A percentile compares a stretch with the other conserved stretches of the same genome.
These are phyloP conservation scores for Dyspetes luteomarginatus DNA, from an alignment of 2,888 invertebrate genomes.

Conservation along the genomic window DNA sequence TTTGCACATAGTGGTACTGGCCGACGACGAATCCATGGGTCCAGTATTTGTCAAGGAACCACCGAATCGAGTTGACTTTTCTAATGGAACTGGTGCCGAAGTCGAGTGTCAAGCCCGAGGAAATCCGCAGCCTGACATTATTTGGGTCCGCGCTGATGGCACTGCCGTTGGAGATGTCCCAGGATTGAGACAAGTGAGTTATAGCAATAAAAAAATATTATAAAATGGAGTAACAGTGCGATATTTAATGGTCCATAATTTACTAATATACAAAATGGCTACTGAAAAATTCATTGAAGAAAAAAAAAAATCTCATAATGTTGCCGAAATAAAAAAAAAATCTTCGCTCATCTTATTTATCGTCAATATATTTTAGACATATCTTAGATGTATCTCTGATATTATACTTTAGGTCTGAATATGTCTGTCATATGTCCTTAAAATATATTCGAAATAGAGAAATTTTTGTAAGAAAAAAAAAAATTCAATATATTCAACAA, in stretches of 20 bases:
- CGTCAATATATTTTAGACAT: too few relatives aligned
- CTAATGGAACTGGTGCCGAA: constrained; percentile 96
- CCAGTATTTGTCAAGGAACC: constrained; percentile 97
- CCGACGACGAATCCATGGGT: constrained; percentile 92
- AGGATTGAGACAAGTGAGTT: constrained; percentile 90
- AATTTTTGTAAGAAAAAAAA: too few relatives aligned
- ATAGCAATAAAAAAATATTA: not conserved
- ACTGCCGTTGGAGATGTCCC: constrained; percentile 96
- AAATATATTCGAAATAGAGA: too few relatives aligned
- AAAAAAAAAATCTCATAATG: too few relatives aligned
- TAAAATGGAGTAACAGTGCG: not conserved
- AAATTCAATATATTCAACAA: too few relatives aligned
- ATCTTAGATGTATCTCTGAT: too few relatives aligned
- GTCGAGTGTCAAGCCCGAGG: constrained; percentile 97
- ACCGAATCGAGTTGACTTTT: constrained; percentile 95
- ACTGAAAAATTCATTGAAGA: too few relatives aligned
- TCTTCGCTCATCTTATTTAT: too few relatives aligned
- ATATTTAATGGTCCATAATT: not conserved
- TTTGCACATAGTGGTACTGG: constrained; percentile 75
- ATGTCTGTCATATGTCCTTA: too few relatives aligned
- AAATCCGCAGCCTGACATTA: constrained; percentile 95
- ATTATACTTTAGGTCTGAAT: too few relatives aligned
- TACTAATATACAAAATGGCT: too few relatives aligned
- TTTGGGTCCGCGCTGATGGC: constrained; percentile 96
- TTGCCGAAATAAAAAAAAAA: too few relatives aligned